Conservation (phyloP, 2,797 vertebrate genomes). For the Acanthurus lineatus region DNA sequence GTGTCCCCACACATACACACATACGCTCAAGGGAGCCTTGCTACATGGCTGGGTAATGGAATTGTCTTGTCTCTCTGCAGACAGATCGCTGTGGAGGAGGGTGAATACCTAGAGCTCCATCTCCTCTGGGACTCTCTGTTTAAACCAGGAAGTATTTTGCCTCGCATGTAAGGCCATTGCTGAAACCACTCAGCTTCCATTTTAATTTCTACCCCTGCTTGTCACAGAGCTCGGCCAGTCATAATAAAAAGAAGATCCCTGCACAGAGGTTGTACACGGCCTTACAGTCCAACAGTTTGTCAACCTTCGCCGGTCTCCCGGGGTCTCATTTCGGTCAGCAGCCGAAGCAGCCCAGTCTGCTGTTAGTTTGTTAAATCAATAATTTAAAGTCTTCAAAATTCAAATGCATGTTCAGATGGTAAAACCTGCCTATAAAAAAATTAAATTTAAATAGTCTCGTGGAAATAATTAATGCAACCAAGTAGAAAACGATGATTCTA, state of each 20-base stretch:
- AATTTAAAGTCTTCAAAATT: conserved; percentile 5
- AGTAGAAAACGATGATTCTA: not conserved
- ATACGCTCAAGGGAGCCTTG: conserved; percentile 63
- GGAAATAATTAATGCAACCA: not conserved
- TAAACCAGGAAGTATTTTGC: conserved; percentile 64
- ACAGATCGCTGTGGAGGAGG: conserved; percentile 63
- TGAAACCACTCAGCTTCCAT: conserved; percentile 38
- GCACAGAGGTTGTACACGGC: conserved; percentile 20
- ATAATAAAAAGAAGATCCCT: conserved; percentile 48
- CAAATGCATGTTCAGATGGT: not conserved
- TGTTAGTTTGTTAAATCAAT: not conserved
- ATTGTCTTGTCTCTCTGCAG: conserved; percentile 79
- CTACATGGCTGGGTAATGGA: conserved; percentile 78
- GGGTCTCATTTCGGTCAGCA: not conserved
- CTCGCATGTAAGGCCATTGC: conserved; percentile 57
- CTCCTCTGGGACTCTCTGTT: conserved; percentile 69
- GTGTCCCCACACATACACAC: conserved; percentile 26
- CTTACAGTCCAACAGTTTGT: conserved; percentile 35
- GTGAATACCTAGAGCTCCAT: conserved; percentile 40
- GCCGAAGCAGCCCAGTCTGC: not conserved
- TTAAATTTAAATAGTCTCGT: not conserved
- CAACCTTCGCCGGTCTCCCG: conserved; percentile 15
- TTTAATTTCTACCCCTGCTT: conserved; percentile 62
- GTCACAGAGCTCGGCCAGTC: conserved; percentile 37
- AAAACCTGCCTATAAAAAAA: not conserved